Percentiles rank a stretch among this genome's conserved stretches.
These are phyloP conservation scores for Alfaro cultratus DNA, from an alignment of 2,797 vertebrate genomes.

Conservation along the genomic window DNA sequence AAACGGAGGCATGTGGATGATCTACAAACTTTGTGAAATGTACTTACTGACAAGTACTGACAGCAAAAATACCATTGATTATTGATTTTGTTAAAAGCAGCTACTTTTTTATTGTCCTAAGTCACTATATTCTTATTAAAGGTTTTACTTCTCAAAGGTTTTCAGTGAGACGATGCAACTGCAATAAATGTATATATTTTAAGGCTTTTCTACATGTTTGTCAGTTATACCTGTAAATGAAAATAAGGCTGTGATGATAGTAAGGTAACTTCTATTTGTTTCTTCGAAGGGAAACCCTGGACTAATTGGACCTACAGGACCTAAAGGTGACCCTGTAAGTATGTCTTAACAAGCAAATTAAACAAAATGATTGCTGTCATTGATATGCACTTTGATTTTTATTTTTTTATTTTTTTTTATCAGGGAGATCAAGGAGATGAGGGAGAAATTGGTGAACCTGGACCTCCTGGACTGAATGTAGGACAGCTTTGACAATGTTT, in stretches of 20 bases:
- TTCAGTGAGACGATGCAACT: not conserved
- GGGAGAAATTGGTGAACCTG: slow-evolving; percentile 78
- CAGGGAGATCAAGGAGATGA: slow-evolving; percentile 77
- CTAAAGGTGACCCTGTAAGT: slow-evolving; percentile 81
- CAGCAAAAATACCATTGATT: not conserved
- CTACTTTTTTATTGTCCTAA: not conserved
- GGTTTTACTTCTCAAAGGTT: not conserved
- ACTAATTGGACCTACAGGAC: slow-evolving; percentile 65
- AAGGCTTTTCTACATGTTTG: not conserved
- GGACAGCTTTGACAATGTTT: slow-evolving; percentile 22
- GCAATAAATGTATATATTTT: not conserved
- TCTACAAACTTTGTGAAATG: not conserved
- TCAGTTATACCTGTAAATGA: not conserved
- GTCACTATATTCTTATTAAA: not conserved
- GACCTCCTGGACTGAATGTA: slow-evolving; percentile 76
- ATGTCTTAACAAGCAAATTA: not conserved
- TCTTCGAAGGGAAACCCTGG: slow-evolving; percentile 73
- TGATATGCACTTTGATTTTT: not conserved
- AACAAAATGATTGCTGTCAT: not conserved
- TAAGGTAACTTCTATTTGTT: not conserved
- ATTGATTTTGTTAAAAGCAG: not conserved
- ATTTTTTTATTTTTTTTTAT: slow-evolving; percentile 7
- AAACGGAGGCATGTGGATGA: not conserved
- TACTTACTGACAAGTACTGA: not conserved
- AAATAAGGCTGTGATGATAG: not conserved